Conservation (phyloP, 2,888 invertebrate species). For the Agrypnus murinus region DNA sequence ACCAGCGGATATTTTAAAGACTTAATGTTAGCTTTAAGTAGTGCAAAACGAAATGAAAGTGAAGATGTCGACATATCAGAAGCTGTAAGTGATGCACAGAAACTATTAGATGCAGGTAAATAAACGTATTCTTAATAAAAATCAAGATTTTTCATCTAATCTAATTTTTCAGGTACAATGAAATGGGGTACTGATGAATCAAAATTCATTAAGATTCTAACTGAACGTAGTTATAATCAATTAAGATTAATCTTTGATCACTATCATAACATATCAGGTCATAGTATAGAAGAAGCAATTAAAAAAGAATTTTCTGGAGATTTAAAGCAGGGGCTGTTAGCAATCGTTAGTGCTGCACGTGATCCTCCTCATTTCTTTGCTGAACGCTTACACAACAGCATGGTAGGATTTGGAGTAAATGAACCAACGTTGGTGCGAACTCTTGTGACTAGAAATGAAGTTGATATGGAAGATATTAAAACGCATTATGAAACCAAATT, state of each 20-base stretch:
- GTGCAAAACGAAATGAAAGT: conserved; percentile 88
- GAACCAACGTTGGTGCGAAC: conserved; percentile 90
- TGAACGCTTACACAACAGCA: conserved; percentile 87
- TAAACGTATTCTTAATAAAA: too few relatives aligned
- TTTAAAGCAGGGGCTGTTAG: conserved; percentile 84
- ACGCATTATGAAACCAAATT: conserved; percentile 83
- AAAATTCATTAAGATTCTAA: conserved; percentile 87
- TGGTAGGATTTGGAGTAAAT: conserved; percentile 93
- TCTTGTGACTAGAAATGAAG: conserved; percentile 87
- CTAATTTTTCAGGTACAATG: conserved; percentile 72
- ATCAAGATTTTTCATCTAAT: too few relatives aligned
- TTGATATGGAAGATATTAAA: conserved; percentile 91
- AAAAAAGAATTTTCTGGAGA: conserved; percentile 91
- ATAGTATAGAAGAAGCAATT: conserved; percentile 86
- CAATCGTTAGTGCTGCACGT: conserved; percentile 86
- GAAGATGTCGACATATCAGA: conserved; percentile 80
- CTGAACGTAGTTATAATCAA: conserved; percentile 84
- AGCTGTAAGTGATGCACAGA: conserved; percentile 89
- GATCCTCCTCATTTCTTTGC: conserved; percentile 91
- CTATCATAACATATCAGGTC: conserved; percentile 84
- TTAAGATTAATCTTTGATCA: conserved; percentile 75
- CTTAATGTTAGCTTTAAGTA: conserved; percentile 88
- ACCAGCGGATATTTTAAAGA: conserved; percentile 95
- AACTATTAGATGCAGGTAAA: conserved; percentile 84
- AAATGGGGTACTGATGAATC: conserved; percentile 89